Evolutionary conservation across 1,140 invertebrate genomes (phyloP), one percentile per base, ranked within the genome.

Genomic region (Drosophila hydei): DNA sequence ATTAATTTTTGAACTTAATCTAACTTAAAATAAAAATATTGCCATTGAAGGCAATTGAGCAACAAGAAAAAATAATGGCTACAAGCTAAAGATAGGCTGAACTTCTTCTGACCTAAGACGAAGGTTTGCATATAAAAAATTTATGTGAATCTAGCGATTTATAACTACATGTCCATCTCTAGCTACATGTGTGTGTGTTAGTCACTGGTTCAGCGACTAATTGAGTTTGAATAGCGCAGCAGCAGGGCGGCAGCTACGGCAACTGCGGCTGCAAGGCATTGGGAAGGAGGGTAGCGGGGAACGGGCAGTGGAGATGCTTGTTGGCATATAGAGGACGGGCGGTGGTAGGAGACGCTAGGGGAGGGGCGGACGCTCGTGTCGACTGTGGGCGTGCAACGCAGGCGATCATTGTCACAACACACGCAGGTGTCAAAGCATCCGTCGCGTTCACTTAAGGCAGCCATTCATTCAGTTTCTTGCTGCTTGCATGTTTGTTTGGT

Each of bases 391-490:
- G 83, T 75, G 75, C 62, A 80, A 79, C 70, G 74, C 81, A 79
- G 79, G 81, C 81, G 81, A 85, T 87, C 81, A 85, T 85, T 85
- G 81, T 85, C 81, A 77, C 47, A 75, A 85, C 62, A 69, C 73
- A 85, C 80, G 81, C 81, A 87, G 81, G 81, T 85, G 81, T 85
- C 80, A 85, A 79, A 80, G 81, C 81, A 80, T 87, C 77, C 74
- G 80, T 79, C 73, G 80, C 58, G 80, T 84, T 72, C 79, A 84
- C 69, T 84, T 76, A 71, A 61, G 47, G 40, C 36, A 43, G 40
- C 56, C 56, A 73, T 73, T 68, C 56, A 73, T 69, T 36, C 43
- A 69, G 50, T 55, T 54, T 68, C 56, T 60, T 52, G 72, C 50
- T 36, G 38, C 33, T 7, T 59, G 54, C 12, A n/a, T 47, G 69